Conservation (phyloP, 2,797 vertebrate species). For the Scolopax rusticola region DNA sequence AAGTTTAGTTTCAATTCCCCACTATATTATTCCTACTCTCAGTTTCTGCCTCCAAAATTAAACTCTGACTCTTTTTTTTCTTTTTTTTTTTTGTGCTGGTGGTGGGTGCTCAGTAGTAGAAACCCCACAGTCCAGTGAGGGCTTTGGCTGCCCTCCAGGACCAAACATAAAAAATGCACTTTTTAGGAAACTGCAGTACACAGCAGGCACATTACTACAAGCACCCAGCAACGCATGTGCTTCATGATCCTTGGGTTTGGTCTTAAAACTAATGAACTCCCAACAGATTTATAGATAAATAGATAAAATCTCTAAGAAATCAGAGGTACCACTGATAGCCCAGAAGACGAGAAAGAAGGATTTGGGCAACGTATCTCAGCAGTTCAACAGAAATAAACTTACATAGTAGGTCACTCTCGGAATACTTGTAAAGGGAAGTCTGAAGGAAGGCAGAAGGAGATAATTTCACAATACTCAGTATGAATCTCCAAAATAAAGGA, state of each 20-base stretch:
- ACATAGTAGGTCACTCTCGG: accelerated
- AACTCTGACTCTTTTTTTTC: not conserved
- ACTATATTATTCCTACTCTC: not conserved
- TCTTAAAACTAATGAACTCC: not conserved
- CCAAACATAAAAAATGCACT: not conserved
- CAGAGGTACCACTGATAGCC: not conserved
- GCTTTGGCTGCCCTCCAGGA: not conserved
- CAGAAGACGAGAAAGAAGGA: not conserved
- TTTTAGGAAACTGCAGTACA: not conserved
- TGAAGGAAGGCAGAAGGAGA: not conserved
- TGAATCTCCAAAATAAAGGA: not conserved
- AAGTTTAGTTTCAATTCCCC: not conserved
- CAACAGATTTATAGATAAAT: not conserved
- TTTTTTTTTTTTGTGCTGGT: not conserved
- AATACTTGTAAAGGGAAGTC: not conserved
- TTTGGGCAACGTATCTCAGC: not conserved
- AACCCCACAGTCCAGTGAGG: not conserved
- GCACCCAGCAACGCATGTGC: accelerated
- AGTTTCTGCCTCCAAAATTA: not conserved
- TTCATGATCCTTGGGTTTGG: not conserved
- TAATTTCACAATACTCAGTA: not conserved
- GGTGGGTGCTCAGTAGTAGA: not conserved
- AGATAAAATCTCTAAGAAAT: not conserved
- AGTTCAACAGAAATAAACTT: not conserved
- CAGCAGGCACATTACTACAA: not conserved